Evolutionary conservation across 2,888 invertebrate genomes (phyloP).

Genomic region (Archips xylosteana): DNA sequence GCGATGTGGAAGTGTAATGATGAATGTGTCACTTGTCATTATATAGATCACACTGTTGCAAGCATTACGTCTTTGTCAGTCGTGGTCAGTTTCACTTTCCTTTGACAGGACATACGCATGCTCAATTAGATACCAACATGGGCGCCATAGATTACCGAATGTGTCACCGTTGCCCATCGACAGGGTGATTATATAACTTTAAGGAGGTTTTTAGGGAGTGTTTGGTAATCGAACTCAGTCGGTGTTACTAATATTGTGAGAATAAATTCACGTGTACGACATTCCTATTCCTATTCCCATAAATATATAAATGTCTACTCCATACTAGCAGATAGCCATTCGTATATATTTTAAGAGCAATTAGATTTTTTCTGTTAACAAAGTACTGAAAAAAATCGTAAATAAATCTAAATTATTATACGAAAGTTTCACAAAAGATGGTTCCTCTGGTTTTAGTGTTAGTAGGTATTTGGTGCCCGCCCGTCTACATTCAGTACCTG

Average conservation of each 20-base stretch:
- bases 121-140: constrained; percentile 72
- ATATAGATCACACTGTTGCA: constrained; percentile 85
- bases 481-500: no score
- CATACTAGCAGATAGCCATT: no score
- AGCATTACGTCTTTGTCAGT: constrained; percentile 75
- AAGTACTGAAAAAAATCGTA: no score
- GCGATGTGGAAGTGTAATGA: constrained; percentile 72
- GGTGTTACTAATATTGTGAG: constrained; percentile 1
- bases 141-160: constrained; percentile 73
- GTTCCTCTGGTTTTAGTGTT: no score
- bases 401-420: no score
- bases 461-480: no score
- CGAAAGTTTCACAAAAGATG: no score
- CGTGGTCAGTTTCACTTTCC: constrained; percentile 80
- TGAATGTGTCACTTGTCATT: constrained; percentile 73
- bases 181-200: constrained; percentile 72
- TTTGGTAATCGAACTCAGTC: constrained; percentile 46
- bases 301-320: no score
- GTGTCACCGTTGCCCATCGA: constrained; percentile 65
- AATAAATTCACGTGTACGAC: not conserved
- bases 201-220: constrained; percentile 54
- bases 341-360: no score
- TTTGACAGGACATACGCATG: constrained; percentile 77
- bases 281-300: no score
- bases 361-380: no score